phyloP scores from a whole-genome alignment of 2,797 vertebrate species.

The Falco concolor region DNA sequence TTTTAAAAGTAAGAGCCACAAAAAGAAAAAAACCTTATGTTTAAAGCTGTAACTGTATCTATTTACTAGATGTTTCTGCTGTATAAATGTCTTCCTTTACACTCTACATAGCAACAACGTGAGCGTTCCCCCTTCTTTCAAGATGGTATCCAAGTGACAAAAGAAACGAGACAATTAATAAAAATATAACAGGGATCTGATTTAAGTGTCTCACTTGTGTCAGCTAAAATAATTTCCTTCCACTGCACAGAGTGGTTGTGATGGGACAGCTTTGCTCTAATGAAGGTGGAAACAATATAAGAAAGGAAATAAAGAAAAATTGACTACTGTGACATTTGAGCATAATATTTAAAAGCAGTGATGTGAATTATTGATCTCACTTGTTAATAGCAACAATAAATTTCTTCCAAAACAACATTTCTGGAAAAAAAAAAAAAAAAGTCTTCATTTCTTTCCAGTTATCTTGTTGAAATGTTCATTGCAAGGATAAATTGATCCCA shows the following conservation, averaged over 20 bases:
- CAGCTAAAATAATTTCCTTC: constrained; percentile 1
- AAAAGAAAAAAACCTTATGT: not conserved
- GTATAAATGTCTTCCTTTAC: not conserved
- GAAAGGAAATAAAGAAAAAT: constrained; percentile 8
- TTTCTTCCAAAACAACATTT: not conserved
- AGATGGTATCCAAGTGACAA: not conserved
- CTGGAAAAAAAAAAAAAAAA: not conserved
- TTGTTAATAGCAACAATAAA: not conserved
- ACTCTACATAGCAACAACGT: constrained; percentile 5
- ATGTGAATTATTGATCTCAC: constrained; percentile 3
- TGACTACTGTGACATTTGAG: not conserved
- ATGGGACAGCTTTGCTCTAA: not conserved
- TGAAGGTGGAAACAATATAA: not conserved
- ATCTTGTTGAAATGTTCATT: not conserved
- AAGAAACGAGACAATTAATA: constrained; percentile 24
- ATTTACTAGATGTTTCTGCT: not conserved
- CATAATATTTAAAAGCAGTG: not conserved
- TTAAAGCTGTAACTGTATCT: not conserved
- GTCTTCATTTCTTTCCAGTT: not conserved
- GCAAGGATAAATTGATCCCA: not conserved
- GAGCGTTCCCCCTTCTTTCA: not conserved
- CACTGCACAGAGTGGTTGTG: not conserved
- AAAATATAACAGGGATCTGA: constrained; percentile 1
- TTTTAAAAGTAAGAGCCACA: not conserved
- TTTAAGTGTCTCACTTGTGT: not conserved